phyloP scores from a whole-genome alignment of 2,797 vertebrate genomes.

The Heterohyrax brucei region DNA sequence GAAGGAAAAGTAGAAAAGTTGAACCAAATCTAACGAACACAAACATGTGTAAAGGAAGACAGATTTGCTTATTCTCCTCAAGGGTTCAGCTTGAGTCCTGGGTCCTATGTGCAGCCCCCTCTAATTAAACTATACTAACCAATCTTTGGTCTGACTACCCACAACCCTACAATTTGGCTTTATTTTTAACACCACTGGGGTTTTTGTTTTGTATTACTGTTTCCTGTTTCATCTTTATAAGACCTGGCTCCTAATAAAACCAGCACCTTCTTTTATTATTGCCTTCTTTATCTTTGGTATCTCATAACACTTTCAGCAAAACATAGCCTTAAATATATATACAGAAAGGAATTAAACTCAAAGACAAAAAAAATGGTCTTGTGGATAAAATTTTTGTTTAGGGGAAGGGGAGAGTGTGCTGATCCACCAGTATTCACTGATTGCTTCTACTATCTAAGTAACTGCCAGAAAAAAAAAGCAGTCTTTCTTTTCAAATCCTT shows the following conservation, averaged over 20 bases:
- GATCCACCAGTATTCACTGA: not conserved
- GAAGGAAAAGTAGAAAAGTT: not conserved
- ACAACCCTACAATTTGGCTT: not conserved
- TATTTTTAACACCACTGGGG: not conserved
- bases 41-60: not conserved
- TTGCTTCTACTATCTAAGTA: not conserved
- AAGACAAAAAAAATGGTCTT: not conserved
- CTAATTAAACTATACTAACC: not conserved
- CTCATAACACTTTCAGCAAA: not conserved
- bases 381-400: not conserved
- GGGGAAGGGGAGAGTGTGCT: not conserved
- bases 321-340: not conserved
- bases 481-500: conserved; percentile 1
- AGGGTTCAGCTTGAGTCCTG: not conserved
- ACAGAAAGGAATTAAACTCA: not conserved
- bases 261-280: not conserved
- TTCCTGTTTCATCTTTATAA: conserved; percentile 22
- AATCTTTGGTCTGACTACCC: not conserved
- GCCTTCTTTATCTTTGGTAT: not conserved
- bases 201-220: not conserved
- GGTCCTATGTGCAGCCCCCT: not conserved
- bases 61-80: not conserved
- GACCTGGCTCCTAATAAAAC: not conserved
- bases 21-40: not conserved
- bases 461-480: not conserved